Conservation (phyloP, 1,140 invertebrate species). For the Asbolus verrucosus region DNA sequence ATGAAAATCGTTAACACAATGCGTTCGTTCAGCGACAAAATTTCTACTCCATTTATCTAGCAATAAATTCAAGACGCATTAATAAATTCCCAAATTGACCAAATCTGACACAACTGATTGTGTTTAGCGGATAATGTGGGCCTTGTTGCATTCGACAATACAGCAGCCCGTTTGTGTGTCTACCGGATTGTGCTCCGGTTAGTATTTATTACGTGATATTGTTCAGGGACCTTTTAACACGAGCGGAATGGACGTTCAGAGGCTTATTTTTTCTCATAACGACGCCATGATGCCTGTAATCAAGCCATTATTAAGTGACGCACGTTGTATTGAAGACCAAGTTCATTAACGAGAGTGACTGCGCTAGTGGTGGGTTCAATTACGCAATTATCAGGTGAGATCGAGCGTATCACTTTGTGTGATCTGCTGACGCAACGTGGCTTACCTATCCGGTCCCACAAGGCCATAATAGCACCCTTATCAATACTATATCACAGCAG, state of each 20-base stretch:
- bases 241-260: neutral
- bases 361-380: constrained; percentile 10
- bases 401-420: neutral
- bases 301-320: constrained; percentile 5
- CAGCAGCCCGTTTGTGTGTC: neutral
- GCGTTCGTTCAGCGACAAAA: neutral
- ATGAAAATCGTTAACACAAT: constrained; percentile 2
- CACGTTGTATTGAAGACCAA: neutral
- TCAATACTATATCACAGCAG: constrained; percentile 8
- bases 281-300: neutral
- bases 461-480: constrained; percentile 1
- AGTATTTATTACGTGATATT: constrained; percentile 16
- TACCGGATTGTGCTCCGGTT: neutral
- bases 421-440: constrained; percentile 19
- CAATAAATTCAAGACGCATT: neutral
- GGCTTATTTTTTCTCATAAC: constrained; percentile 5
- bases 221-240: neutral
- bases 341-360: neutral
- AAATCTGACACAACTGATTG: constrained; percentile 27
- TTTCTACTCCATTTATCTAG: constrained; percentile 8
- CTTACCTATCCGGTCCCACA: neutral
- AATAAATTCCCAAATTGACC: constrained; percentile 34
- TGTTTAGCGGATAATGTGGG: constrained; percentile 16
- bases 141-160: constrained; percentile 30
- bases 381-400: constrained; percentile 32